These are phyloP conservation scores for Trachemys scripta DNA, from an alignment of 2,113 vertebrate species.

Conservation along the genomic window DNA sequence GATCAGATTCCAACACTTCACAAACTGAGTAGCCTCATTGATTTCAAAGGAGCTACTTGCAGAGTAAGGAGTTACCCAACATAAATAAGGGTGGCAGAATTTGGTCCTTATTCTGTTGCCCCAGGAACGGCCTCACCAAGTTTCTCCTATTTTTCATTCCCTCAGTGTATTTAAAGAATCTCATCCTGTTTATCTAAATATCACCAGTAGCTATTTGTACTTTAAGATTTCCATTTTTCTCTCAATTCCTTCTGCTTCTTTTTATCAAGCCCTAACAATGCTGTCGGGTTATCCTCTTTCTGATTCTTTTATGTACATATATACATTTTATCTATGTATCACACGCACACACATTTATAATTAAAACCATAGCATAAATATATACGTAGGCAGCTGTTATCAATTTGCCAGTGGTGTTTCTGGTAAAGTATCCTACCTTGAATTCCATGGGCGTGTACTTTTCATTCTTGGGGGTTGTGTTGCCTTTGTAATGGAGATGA, in stretches of 20 bases:
- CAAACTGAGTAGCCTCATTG: background rate
- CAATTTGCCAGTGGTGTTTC: background rate
- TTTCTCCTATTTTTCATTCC: background rate
- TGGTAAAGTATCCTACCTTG: slow-evolving; percentile 85
- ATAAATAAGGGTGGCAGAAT: background rate
- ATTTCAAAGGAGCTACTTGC: background rate
- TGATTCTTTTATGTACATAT: slow-evolving; percentile 34
- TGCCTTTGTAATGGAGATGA: slow-evolving; percentile 97
- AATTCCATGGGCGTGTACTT: slow-evolving; percentile 99
- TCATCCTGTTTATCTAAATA: background rate
- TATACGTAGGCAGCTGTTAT: background rate
- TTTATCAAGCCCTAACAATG: slow-evolving; percentile 34
- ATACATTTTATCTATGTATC: background rate
- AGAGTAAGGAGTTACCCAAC: slow-evolving; percentile 5
- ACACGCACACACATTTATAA: slow-evolving; percentile 4
- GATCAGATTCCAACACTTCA: background rate
- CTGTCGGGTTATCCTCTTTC: slow-evolving; percentile 40
- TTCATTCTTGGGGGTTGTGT: slow-evolving; percentile 97
- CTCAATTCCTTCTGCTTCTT: slow-evolving; percentile 61
- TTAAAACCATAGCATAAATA: slow-evolving; percentile 10
- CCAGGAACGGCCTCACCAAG: slow-evolving; percentile 29
- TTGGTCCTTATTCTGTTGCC: slow-evolving; percentile 3
- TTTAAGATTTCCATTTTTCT: slow-evolving; percentile 55
- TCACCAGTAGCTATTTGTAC: background rate
- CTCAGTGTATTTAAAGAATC: background rate